Evolutionary conservation across 2,888 invertebrate species (phyloP).

Genomic region (Apomyelois bistriatella): DNA sequence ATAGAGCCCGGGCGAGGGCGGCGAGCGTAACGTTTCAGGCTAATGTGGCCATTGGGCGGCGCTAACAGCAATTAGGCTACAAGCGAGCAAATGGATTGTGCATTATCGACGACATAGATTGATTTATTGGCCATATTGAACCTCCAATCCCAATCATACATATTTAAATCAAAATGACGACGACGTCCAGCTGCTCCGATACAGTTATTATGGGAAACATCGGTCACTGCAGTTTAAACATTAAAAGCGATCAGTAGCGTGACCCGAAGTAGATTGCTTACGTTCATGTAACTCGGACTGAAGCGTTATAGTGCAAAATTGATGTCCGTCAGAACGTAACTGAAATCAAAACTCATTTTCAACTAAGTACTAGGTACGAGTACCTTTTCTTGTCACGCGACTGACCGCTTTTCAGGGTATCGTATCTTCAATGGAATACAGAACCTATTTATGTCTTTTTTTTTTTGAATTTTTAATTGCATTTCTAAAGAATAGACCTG

Average conservation of each 20-base stretch:
- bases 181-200: constrained; percentile 47
- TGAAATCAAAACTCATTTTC: constrained; percentile 47
- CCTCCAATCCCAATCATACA: constrained; percentile 40
- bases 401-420: constrained; percentile 39
- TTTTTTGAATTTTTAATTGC: no score
- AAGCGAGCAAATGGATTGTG: constrained; percentile 75
- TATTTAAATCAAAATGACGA: constrained; percentile 37
- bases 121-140: constrained; percentile 64
- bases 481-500: no score
- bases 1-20: constrained; percentile 41
- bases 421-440: constrained; percentile 3
- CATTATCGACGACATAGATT: constrained; percentile 74
- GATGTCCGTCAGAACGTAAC: constrained; percentile 42
- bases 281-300: constrained; percentile 34
- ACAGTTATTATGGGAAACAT: constrained; percentile 57
- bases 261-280: constrained; percentile 49
- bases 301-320: constrained; percentile 47
- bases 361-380: no score
- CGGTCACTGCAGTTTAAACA: constrained; percentile 44
- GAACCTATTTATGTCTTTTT: background rate
- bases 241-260: constrained; percentile 52
- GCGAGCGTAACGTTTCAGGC: constrained; percentile 53
- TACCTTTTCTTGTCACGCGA: constrained; percentile 50
- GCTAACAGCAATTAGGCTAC: constrained; percentile 76
- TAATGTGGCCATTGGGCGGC: constrained; percentile 75